Base-by-base conservation (phyloP, 1,140 invertebrate genomes). In the Conopomorpha cramerella region DNA sequence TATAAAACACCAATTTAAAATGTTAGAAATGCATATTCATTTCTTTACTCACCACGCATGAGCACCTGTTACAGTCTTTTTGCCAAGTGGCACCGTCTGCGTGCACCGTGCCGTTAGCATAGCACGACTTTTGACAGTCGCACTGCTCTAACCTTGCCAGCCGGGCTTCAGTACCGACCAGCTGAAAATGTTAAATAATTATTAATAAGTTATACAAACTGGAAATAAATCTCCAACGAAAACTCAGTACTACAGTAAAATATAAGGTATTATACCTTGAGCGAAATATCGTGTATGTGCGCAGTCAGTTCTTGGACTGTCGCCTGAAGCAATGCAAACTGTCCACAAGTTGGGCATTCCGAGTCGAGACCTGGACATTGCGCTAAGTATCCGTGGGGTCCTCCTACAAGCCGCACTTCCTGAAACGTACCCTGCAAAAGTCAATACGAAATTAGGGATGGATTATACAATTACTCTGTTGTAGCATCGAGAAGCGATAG, bases 121-220 rank as follows among this genome's bases (percentile, higher is more conserved):
- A 80, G 78, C 92, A 96, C 26, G 89, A 91, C 70, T 91, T 91
- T 70, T 89, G 86, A 77, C 92, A 95, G 72, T 95, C 91, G 77
- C 92, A 96, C 59, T 91, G 84, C 74, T 94, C 90, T 49, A 94
- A 80, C 51, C 82, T 82, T 53, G 81, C 79, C 66, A 94, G 82
- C 41, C 88, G 82, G 49, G 83, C 81, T 68, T 93, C 90, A 44
- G 88, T 84, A 57, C 81, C 82, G 59, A 82, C 84, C 73, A 93
- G 81, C 91, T 95, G 77, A 7, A 51, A 60, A 35, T 23, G 19
- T 23, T 23, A 10, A 23, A 6, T 23, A 4, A 23, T 10, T 23
- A 23, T 23, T 23, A 10, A 23, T 6, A 10, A 23, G 19, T 23
- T 23, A 10, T 6, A 23, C 4, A 23, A 23, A 4, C 10, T 23